Conservation (phyloP, 2,113 vertebrate species). For the Smithornis capensis region DNA sequence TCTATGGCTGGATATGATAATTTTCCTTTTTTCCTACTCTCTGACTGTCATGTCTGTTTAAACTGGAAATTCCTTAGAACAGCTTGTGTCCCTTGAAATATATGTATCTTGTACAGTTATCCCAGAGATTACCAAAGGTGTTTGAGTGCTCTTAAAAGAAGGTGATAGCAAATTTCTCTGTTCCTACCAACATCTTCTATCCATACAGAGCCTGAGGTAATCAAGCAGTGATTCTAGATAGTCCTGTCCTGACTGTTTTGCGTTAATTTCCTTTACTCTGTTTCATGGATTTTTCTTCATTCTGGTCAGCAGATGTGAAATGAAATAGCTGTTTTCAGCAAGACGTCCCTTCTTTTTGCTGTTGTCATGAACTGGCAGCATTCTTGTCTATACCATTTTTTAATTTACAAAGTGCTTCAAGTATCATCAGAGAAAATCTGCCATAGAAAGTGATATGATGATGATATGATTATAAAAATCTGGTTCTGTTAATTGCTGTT, state of each 20-base stretch:
- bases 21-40: neutral
- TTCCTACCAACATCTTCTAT: neutral
- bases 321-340: neutral
- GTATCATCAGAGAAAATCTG: neutral
- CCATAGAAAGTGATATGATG: neutral
- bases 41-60: neutral
- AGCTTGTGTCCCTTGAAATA: neutral
- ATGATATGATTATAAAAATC: neutral
- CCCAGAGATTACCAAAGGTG: neutral
- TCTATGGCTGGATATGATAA: neutral
- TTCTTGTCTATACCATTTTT: neutral
- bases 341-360: neutral
- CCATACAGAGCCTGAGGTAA: neutral
- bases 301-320: neutral
- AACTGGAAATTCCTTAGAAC: neutral
- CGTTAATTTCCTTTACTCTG: neutral
- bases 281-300: neutral
- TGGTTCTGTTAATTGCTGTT: constrained; percentile 43
- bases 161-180: neutral
- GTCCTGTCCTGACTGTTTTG: neutral
- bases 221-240: neutral
- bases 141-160: neutral
- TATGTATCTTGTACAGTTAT: neutral
- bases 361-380: neutral
- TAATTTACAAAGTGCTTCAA: neutral